Conservation (phyloP, 2,797 vertebrate genomes). For the Helarctos malayanus region DNA sequence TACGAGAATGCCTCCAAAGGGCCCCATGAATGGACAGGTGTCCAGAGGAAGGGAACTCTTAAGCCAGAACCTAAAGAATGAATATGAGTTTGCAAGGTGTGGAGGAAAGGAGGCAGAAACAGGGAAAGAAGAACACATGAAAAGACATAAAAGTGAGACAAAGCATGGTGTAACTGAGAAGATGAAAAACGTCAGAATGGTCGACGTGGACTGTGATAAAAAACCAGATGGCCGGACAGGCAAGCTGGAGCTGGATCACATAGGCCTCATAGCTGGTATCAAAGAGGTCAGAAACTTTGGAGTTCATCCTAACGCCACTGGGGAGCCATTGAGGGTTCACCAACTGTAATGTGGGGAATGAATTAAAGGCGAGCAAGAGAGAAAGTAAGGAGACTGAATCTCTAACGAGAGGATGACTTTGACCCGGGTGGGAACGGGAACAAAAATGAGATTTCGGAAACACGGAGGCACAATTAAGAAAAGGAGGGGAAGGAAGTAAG, state of each 20-base stretch:
- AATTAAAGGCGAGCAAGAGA: neutral
- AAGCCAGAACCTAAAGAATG: conserved; percentile 10
- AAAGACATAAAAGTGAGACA: neutral
- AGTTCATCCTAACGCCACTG: neutral
- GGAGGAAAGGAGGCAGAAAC: neutral
- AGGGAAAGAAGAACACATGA: neutral
- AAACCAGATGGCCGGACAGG: neutral
- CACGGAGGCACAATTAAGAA: neutral
- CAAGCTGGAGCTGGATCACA: neutral
- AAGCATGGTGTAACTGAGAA: neutral
- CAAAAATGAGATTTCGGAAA: conserved; percentile 24
- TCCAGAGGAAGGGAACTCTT: neutral
- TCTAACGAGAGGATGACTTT: neutral
- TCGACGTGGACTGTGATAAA: neutral
- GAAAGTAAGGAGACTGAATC: neutral
- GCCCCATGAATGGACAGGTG: neutral
- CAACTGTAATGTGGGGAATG: neutral
- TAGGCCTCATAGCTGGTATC: neutral
- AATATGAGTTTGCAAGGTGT: neutral
- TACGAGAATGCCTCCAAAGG: neutral
- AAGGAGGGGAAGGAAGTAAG: neutral
- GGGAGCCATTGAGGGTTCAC: neutral
- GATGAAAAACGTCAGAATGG: neutral
- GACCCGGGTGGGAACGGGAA: neutral
- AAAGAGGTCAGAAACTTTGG: neutral